These are phyloP conservation scores for Poecilia gillii DNA, from an alignment of 2,797 vertebrate genomes.

Conservation along the genomic window DNA sequence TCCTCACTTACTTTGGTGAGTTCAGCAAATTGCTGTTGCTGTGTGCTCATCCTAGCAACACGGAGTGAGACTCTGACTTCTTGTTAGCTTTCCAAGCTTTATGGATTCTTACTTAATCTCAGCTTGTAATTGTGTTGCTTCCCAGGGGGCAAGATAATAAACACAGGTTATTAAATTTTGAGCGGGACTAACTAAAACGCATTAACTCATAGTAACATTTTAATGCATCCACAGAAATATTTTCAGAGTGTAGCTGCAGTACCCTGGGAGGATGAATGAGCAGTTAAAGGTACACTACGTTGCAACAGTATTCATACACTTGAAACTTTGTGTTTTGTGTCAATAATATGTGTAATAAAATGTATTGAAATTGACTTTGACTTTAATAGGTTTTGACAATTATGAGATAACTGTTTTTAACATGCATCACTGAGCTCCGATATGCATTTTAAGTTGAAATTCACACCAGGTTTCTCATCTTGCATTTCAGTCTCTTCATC, in stretches of 20 bases:
- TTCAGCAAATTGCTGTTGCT: constrained; percentile 46
- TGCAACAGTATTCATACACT: not conserved
- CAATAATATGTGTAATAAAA: not conserved
- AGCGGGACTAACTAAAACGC: not conserved
- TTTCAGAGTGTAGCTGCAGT: not conserved
- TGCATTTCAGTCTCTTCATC: constrained; percentile 33
- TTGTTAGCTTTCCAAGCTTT: constrained; percentile 11
- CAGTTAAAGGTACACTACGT: not conserved
- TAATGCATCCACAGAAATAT: not conserved
- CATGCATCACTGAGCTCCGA: not conserved
- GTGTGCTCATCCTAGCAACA: constrained; percentile 17
- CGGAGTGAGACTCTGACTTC: constrained; percentile 28
- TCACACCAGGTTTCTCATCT: constrained; percentile 19
- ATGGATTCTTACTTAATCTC: constrained; percentile 1
- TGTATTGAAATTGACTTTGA: not conserved
- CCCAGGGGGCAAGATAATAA: not conserved
- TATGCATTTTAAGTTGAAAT: constrained; percentile 8
- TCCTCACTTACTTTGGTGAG: constrained; percentile 37
- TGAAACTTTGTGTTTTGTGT: not conserved
- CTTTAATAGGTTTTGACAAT: not conserved
- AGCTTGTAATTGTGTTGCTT: constrained; percentile 1
- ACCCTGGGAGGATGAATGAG: not conserved
- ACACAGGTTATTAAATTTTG: constrained; percentile 11
- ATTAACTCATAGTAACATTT: not conserved
- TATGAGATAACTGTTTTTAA: not conserved